Conservation (phyloP, 2,797 vertebrate genomes). For the Columba guinea region DNA sequence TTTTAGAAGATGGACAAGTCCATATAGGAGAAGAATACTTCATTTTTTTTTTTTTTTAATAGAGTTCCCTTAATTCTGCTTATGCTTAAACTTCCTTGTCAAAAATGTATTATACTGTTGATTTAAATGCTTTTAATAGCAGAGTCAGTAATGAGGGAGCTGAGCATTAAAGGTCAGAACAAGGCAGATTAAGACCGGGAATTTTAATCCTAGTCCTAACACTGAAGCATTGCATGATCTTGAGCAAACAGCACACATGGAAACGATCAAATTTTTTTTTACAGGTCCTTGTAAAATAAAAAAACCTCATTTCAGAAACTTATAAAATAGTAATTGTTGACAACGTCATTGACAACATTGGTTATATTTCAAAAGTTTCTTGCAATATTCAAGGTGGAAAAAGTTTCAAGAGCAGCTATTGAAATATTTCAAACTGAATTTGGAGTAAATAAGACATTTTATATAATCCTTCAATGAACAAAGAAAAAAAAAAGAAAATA, state of each 20-base stretch:
- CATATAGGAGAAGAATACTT: background rate
- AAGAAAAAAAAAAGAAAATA: too few species aligned
- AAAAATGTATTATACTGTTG: background rate
- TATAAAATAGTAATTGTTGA: background rate
- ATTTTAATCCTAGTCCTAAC: background rate
- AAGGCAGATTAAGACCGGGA: background rate
- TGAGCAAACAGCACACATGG: background rate
- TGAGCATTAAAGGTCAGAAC: background rate
- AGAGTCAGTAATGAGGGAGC: background rate
- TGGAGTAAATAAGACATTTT: background rate
- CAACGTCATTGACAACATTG: fast-evolving
- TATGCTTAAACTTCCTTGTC: background rate
- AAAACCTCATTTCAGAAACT: background rate
- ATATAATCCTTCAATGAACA: background rate
- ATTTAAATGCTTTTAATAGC: conserved; percentile 27
- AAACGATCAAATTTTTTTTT: background rate
- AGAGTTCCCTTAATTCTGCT: background rate
- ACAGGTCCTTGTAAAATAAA: background rate
- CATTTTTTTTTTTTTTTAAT: too few species aligned
- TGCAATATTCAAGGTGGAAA: background rate
- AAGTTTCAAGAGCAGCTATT: background rate
- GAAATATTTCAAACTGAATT: background rate
- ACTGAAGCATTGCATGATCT: background rate
- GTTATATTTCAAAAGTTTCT: background rate
- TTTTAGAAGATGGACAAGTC: background rate